Conservation (phyloP, 2,888 invertebrate species). For the Lathronympha strigana region DNA sequence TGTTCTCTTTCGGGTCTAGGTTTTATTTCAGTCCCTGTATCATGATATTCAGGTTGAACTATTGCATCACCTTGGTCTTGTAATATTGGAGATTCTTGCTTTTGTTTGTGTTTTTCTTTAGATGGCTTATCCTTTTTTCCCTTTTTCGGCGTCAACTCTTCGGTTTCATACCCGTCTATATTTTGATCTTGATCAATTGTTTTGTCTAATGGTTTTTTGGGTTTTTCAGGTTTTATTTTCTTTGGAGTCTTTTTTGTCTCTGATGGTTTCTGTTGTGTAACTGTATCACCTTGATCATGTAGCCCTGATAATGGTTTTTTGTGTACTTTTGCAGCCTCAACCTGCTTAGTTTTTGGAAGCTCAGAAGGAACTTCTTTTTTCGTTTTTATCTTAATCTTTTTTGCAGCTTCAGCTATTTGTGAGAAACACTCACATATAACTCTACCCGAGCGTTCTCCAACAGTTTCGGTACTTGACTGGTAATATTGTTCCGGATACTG, state of each 20-base stretch:
- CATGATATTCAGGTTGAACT: neutral
- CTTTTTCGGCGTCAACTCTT: neutral
- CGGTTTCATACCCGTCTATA: neutral
- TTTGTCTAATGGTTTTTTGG: neutral
- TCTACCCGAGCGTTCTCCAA: neutral
- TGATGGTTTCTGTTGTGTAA: neutral
- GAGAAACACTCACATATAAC: neutral
- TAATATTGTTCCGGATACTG: neutral
- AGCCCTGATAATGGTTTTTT: neutral
- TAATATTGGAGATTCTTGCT: neutral
- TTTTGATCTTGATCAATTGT: neutral
- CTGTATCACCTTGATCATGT: neutral
- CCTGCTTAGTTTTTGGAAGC: too few relatives aligned
- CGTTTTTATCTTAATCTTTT: neutral
- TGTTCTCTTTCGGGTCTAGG: neutral
- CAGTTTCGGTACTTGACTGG: neutral
- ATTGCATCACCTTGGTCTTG: slow-evolving; percentile 2
- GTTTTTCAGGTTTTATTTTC: neutral
- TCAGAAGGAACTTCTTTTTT: too few relatives aligned
- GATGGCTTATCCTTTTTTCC: neutral
- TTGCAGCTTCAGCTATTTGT: neutral
- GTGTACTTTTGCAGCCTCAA: neutral
- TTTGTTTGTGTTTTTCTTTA: neutral
- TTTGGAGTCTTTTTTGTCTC: neutral
- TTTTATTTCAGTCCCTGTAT: neutral